Base-by-base conservation (phyloP, 2,113 vertebrate species). In the Gnathonemus echidnorhynchus region DNA sequence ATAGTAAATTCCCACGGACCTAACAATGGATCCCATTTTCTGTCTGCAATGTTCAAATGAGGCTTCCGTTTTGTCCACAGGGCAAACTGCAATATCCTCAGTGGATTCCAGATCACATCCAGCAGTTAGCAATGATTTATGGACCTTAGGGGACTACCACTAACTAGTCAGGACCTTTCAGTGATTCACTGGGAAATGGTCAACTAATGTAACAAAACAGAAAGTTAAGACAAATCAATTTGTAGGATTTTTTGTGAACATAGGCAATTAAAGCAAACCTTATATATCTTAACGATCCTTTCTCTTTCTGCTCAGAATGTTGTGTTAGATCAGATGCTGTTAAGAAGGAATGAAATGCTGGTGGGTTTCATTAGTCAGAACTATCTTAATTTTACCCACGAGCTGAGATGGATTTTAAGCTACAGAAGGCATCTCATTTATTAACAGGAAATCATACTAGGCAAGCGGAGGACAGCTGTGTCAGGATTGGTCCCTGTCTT, bases 401-500 rank as follows among this genome's bases (percentile, higher is more conserved):
- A 92, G 93, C 95, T 95, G 93, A 95, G 94, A 92, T 94, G 93
- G 95, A 95, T 94, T 95, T 95, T 95, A 93, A 95, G 91, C 91
- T 93, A 92, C 15, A 31, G 88, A 84, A 42, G 74, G 91, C 89
- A 87, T 87, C 89, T 92, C 91, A 90, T 90, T 88, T 46, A 93
- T 93, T 93, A 89, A 90, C 88, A 52, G 39, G 91, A 91, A 92
- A 93, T 91, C 91, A 94, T 95, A 88, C 90, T 91, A 94, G 90
- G 93, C 89, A 58, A 91, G 56, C 89, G 53, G 88, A 91, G 90
- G 56, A 2, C 85, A 17, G n/a, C 49, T 5, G 3, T 66, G 62
- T 27, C 24, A 66, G 27, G n/a, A 70, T 27, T 31, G 62, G 27
- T 27, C 62, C 3, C n/a, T 70, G 27, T 70, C 62, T 70, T 70